A percentile compares a stretch with the other conserved stretches of the same genome.
Evolutionary conservation across 2,888 invertebrate genomes (phyloP).

Genomic region (Dynastes tityus): DNA sequence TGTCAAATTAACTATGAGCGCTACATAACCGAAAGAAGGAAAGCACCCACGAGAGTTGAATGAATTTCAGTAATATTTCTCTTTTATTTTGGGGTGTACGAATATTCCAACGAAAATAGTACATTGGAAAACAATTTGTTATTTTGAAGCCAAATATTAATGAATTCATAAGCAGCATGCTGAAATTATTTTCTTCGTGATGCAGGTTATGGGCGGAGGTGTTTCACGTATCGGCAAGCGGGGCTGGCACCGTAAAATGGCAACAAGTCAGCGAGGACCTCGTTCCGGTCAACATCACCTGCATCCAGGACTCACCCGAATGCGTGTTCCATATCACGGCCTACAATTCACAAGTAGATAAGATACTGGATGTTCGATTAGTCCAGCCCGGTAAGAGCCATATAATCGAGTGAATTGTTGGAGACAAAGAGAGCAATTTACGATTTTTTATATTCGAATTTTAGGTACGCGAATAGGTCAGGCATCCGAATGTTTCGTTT

Average conservation of each 20-base stretch:
- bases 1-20: too few species aligned
- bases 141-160: too few species aligned
- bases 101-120: too few species aligned
- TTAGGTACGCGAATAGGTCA: constrained; percentile 96
- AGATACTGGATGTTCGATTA: constrained; percentile 97
- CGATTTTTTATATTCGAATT: constrained; percentile 59
- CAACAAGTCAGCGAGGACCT: constrained; percentile 98
- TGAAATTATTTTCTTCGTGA: not conserved
- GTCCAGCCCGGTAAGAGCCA: constrained; percentile 88
- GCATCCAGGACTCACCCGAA: constrained; percentile 96
- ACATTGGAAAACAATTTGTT: too few species aligned
- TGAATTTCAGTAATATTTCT: too few species aligned
- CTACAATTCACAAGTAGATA: constrained; percentile 98
- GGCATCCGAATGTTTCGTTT: constrained; percentile 98
- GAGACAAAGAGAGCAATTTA: not conserved
- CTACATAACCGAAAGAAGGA: too few species aligned
- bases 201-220: constrained; percentile 98
- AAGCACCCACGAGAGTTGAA: too few species aligned
- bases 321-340: constrained; percentile 99
- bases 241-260: constrained; percentile 95
- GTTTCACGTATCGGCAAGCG: constrained; percentile 96
- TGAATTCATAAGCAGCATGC: too few species aligned
- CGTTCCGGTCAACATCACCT: constrained; percentile 98
- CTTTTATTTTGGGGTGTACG: too few species aligned
- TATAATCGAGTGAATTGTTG: not conserved